Evolutionary conservation across 1,140 invertebrate species (phyloP), one percentile per base, ranked within the genome.

Genomic region (Belonocnema kinseyi): DNA sequence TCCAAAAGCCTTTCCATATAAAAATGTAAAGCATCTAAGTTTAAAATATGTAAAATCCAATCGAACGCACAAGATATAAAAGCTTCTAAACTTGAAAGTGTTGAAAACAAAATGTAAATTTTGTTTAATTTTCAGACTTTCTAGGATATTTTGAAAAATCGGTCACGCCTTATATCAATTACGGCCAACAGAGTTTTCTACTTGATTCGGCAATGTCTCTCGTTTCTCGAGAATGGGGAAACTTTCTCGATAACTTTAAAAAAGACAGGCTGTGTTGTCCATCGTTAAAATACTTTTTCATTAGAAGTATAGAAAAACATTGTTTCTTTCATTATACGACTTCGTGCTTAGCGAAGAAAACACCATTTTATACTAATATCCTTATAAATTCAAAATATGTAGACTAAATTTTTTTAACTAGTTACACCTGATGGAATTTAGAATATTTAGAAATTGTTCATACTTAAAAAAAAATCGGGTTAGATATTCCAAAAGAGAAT

Each of bases 301-400:
- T 66, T 66, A 66, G 61, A 66, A 40, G 26, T 66, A 66, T 46
- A 66, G 61, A 66, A 33, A 66, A 66, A 66, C 46, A 66, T 40
- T 33, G 61, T 66, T 40, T 66, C 21, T 66, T 66, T n/a, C 61
- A 40, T 66, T 66, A 40, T 66, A 66, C 26, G 40, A 40, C 26
- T 66, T n/a, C 61, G 21, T 66, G 13, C 26, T 66, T 46, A 16
- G 16, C 16, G 21, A 40, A 2, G 61, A n/a, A 40, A 40, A 26
- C 13, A 66, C 61, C 40, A 46, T 46, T 10, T 46, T 1, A 46
- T 8, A 8, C 40, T 46, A 46, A 46, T 66, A 66, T 66, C 6
- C 4, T n/a, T 33, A 40, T 16, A 66, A 16, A 16, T 66, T 33
- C 16, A 5, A 16, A 40, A 40, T 46, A 19, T 16, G 46, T 46